Evolutionary conservation across 2,888 invertebrate genomes (phyloP).

Genomic region (Calameuta idolon): DNA sequence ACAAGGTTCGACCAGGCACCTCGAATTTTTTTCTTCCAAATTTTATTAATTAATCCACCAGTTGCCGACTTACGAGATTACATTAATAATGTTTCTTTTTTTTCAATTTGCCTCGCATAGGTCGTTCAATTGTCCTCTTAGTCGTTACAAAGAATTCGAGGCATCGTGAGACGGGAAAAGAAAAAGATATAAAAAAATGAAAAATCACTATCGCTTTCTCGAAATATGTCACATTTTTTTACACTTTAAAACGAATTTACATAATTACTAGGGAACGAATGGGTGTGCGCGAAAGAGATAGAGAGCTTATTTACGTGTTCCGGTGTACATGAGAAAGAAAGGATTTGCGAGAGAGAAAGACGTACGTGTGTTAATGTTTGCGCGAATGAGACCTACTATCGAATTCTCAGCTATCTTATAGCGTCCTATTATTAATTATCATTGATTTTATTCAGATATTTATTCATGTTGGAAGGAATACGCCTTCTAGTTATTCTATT

Average conservation of each 20-base stretch:
- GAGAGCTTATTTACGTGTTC: background rate
- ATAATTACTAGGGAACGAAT: background rate
- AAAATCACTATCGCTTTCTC: constrained; percentile 4
- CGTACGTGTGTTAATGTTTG: background rate
- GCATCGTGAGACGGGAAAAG: background rate
- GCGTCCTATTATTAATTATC: constrained; percentile 24
- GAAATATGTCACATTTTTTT: constrained; percentile 3
- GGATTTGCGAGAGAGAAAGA: background rate
- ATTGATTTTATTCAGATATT: constrained; percentile 38
- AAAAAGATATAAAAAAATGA: background rate
- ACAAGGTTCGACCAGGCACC: constrained; percentile 25
- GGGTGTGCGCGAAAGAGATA: background rate
- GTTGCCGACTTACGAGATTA: background rate
- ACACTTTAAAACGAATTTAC: constrained; percentile 8
- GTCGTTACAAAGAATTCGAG: background rate
- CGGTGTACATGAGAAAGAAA: background rate
- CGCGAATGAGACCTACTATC: constrained; percentile 9
- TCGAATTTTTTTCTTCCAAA: background rate
- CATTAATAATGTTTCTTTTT: background rate
- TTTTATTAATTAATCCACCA: background rate
- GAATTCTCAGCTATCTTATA: constrained; percentile 16
- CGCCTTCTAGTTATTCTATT: background rate
- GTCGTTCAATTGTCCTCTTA: background rate
- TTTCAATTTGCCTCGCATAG: background rate
- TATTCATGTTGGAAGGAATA: constrained; percentile 32